Evolutionary conservation across 2,888 invertebrate species (phyloP).

Genomic region (Rhorus exstirpatorius): DNA sequence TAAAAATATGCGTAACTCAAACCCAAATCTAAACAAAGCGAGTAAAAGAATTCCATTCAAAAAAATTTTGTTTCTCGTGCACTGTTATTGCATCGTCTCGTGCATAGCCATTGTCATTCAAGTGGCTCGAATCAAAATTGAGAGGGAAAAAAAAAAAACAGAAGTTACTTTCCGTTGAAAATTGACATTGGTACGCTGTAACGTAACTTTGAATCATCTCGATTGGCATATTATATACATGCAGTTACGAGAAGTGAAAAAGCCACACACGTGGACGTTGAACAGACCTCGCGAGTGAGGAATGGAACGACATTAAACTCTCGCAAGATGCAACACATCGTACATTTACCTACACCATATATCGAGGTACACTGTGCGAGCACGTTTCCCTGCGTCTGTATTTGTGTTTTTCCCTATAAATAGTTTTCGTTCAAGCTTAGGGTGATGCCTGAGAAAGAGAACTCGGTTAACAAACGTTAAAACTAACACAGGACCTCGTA

Average conservation of each 20-base stretch:
- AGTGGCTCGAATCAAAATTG: too few relatives aligned
- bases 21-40: too few relatives aligned
- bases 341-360: constrained; percentile 20
- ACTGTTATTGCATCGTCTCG: too few relatives aligned
- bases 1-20: too few relatives aligned
- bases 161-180: not conserved
- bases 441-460: constrained; percentile 53
- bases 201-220: not conserved
- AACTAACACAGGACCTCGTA: constrained; percentile 83
- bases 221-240: not conserved
- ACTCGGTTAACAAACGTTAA: constrained; percentile 84
- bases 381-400: constrained; percentile 19
- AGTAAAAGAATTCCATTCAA: too few relatives aligned
- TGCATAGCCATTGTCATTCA: too few relatives aligned
- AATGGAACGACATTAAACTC: constrained; percentile 49
- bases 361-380: constrained; percentile 43
- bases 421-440: constrained; percentile 74
- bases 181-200: not conserved
- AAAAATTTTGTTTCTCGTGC: too few relatives aligned
- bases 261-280: constrained; percentile 31
- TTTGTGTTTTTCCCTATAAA: constrained; percentile 79
- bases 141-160: too few relatives aligned
- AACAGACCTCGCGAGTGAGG: constrained; percentile 16
- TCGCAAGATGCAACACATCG: constrained; percentile 32
- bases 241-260: not conserved